Percentiles rank a stretch among this genome's conserved stretches.
Conservation (phyloP, 2,797 vertebrate species). For the Sebastes minor region DNA sequence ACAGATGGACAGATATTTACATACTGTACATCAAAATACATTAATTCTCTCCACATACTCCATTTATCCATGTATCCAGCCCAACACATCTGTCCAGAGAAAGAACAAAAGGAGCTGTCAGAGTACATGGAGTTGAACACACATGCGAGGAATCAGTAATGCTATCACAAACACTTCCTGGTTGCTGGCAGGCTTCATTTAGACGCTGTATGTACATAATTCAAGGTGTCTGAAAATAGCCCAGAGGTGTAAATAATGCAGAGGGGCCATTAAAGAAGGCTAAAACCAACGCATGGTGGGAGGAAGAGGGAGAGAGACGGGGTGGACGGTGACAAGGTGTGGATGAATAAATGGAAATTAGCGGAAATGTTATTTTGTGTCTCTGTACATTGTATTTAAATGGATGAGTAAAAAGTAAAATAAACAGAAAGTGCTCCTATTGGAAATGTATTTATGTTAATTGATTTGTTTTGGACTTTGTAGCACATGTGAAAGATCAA, state of each 20-base stretch:
- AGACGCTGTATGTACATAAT: conserved; percentile 56
- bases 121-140: neutral
- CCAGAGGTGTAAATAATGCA: conserved; percentile 70
- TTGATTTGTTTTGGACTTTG: neutral
- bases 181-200: conserved; percentile 51
- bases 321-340: conserved; percentile 14
- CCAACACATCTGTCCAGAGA: conserved; percentile 23
- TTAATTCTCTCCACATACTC: neutral
- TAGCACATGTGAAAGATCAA: neutral
- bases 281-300: conserved; percentile 43
- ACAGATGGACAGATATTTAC: conserved; percentile 21
- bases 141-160: conserved; percentile 17
- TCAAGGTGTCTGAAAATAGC: conserved; percentile 70
- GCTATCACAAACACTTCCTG: conserved; percentile 59
- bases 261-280: conserved; percentile 49
- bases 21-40: neutral
- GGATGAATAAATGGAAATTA: conserved; percentile 18
- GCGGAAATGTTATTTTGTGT: conserved; percentile 6
- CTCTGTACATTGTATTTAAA: neutral
- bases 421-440: neutral
- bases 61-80: conserved; percentile 8
- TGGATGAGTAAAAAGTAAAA: neutral
- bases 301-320: neutral
- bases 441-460: neutral
- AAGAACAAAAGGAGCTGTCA: neutral